phyloP scores from a whole-genome alignment of 2,113 vertebrate genomes.

The Butorides virescens region DNA sequence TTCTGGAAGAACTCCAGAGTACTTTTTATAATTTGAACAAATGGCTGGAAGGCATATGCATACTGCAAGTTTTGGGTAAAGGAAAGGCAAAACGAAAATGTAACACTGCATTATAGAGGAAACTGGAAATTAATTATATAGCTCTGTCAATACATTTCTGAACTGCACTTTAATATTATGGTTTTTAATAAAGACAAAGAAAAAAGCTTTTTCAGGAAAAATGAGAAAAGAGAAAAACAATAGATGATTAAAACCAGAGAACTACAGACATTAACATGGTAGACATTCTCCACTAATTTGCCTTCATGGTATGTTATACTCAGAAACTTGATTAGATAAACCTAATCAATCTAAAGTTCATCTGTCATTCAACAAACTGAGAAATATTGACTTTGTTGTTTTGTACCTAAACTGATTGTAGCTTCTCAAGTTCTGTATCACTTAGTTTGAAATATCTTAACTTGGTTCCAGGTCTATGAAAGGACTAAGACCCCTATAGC shows the following conservation, averaged over 20 bases:
- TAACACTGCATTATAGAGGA: background rate
- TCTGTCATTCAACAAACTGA: background rate
- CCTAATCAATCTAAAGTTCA: background rate
- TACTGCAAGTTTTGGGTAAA: background rate
- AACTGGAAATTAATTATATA: background rate
- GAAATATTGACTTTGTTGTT: background rate
- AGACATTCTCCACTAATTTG: background rate
- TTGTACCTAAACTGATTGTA: background rate
- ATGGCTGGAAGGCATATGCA: background rate
- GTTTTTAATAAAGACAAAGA: background rate
- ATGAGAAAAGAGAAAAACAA: background rate
- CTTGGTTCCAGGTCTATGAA: background rate
- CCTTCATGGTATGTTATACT: background rate
- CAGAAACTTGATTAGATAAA: background rate
- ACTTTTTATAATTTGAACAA: background rate
- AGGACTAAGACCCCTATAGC: background rate
- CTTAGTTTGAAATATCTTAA: background rate
- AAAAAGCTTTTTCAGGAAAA: background rate
- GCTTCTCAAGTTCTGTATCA: background rate
- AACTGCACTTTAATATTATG: background rate
- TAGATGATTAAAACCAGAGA: background rate
- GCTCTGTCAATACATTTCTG: background rate
- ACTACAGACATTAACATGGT: background rate
- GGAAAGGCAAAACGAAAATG: background rate
- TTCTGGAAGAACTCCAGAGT: background rate